phyloP scores from a whole-genome alignment of 1,140 invertebrate genomes.

The Helicoverpa zea region DNA sequence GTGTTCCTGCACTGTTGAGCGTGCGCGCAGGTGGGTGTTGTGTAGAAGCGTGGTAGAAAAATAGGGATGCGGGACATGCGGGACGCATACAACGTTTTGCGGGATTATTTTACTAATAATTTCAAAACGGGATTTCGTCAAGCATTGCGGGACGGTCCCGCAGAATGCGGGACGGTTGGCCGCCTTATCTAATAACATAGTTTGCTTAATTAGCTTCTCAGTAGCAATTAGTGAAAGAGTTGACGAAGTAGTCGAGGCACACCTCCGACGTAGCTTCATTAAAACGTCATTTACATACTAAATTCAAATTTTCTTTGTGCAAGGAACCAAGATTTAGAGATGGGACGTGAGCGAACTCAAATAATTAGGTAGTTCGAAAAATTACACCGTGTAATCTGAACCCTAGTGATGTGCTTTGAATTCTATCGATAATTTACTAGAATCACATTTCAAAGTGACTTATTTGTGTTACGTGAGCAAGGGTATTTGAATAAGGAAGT shows the following conservation, averaged over 20 bases:
- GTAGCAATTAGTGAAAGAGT: conserved; percentile 26
- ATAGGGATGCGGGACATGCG: too few species aligned
- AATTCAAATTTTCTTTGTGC: conserved; percentile 51
- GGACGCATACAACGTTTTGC: too few species aligned
- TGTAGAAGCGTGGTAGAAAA: too few species aligned
- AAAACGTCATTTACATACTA: conserved; percentile 46
- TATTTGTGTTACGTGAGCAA: not conserved
- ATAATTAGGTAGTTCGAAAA: conserved; percentile 46
- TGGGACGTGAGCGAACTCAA: conserved; percentile 43
- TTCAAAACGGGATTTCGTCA: too few species aligned
- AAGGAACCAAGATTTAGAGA: conserved; percentile 36
- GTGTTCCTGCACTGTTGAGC: too few species aligned
- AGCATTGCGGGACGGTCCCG: too few species aligned
- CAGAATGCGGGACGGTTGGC: too few species aligned
- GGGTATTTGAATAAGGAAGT: not conserved
- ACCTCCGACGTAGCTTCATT: conserved; percentile 29
- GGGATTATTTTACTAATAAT: too few species aligned
- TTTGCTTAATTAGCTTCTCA: conserved; percentile 13
- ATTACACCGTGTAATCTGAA: conserved; percentile 6
- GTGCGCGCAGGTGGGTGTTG: too few species aligned
- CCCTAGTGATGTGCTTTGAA: conserved; percentile 31
- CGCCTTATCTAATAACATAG: too few species aligned
- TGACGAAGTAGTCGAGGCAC: conserved; percentile 23
- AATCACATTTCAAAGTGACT: not conserved
- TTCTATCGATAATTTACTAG: conserved; percentile 16